phyloP scores from a whole-genome alignment of 2,113 vertebrate species.

The Corythornis madagascariensis region DNA sequence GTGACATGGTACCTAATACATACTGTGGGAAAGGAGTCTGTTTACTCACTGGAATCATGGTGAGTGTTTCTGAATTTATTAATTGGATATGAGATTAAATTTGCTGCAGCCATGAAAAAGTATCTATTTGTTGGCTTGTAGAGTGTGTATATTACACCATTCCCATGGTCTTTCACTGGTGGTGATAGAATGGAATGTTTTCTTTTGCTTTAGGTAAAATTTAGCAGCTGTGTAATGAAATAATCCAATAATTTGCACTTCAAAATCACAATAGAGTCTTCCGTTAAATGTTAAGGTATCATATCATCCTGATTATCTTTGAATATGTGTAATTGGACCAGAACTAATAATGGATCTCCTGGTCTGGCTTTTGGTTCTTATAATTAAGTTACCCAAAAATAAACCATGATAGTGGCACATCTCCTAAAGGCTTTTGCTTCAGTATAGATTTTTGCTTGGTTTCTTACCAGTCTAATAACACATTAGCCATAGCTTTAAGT shows the following conservation, averaged over 20 bases:
- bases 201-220: not conserved
- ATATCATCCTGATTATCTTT: not conserved
- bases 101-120: not conserved
- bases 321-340: not conserved
- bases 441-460: not conserved
- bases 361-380: not conserved
- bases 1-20: conserved; percentile 99
- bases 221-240: not conserved
- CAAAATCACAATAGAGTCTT: not conserved
- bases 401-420: not conserved
- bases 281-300: not conserved
- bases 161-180: not conserved
- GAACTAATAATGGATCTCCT: not conserved
- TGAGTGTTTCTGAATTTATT: conserved; percentile 73
- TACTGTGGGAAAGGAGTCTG: conserved; percentile 99
- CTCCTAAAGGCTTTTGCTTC: not conserved
- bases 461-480: not conserved
- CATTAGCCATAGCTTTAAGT: not conserved
- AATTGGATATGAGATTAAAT: not conserved
- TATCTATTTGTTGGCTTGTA: not conserved
- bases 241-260: not conserved
- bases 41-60: conserved; percentile 99
- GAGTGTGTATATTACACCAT: not conserved
- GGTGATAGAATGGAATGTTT: not conserved
- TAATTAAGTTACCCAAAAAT: not conserved